phyloP scores from a whole-genome alignment of 2,797 vertebrate genomes.

The Chelon labrosus region DNA sequence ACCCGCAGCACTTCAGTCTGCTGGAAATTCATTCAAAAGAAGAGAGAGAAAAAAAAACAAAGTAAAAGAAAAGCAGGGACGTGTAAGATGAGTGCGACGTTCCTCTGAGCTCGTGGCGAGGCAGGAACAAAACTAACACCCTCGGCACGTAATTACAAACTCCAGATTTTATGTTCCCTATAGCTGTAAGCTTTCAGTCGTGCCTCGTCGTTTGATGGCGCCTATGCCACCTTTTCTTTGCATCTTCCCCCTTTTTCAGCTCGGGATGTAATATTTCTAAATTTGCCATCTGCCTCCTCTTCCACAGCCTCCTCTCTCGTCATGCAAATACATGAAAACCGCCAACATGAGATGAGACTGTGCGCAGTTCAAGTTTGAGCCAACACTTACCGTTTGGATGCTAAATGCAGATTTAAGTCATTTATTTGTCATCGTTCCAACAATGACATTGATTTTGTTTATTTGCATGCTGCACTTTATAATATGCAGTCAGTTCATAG shows the following conservation, averaged over 20 bases:
- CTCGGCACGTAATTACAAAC: conserved; percentile 18
- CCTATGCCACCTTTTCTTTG: conserved; percentile 30
- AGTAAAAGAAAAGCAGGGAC: conserved; percentile 32
- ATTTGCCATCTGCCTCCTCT: conserved; percentile 50
- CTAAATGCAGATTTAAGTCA: background rate
- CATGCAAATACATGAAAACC: conserved; percentile 32
- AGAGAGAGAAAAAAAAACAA: background rate
- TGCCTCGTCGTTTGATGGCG: conserved; percentile 11
- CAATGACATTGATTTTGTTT: background rate
- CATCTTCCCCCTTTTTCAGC: conserved; percentile 16
- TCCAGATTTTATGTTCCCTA: background rate
- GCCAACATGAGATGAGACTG: background rate
- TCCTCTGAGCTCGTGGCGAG: conserved; percentile 12
- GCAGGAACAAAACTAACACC: conserved; percentile 18
- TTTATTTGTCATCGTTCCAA: background rate
- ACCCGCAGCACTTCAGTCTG: background rate
- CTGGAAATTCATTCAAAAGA: background rate
- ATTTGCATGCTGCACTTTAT: no score
- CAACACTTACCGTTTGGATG: background rate
- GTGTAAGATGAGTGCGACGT: conserved; percentile 14
- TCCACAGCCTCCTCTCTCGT: conserved; percentile 9
- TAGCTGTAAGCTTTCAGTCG: conserved; percentile 27
- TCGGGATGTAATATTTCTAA: conserved; percentile 49
- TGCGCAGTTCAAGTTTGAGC: conserved; percentile 6
- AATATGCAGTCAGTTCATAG: no score